Evolutionary conservation across 2,888 invertebrate species (phyloP).

Genomic region (Sarcophaga caerulescens): DNA sequence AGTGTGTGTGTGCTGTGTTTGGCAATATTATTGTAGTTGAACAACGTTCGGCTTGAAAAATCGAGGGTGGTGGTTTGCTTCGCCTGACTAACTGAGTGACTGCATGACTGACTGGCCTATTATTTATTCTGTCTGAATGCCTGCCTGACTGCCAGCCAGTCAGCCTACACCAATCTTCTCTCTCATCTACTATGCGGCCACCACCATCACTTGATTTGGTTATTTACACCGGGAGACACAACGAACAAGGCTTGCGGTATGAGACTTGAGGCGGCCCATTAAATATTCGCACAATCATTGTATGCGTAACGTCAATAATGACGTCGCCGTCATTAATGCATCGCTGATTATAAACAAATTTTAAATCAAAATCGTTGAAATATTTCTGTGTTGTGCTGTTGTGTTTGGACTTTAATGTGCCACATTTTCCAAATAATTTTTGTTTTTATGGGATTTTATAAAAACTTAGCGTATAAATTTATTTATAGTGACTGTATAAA

Average conservation of each 20-base stretch:
- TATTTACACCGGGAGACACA: background rate
- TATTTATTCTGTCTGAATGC: background rate
- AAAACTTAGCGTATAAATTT: conserved; percentile 54
- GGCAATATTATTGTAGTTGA: conserved; percentile 15
- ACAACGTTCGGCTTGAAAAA: background rate
- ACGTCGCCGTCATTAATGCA: conserved; percentile 39
- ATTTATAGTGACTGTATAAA: conserved; percentile 54
- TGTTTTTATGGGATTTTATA: conserved; percentile 8
- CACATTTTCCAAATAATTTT: too few relatives aligned
- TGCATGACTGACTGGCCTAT: background rate
- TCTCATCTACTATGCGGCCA: conserved; percentile 3
- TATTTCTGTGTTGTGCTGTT: background rate
- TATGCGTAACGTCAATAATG: conserved; percentile 51
- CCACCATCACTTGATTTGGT: conserved; percentile 22
- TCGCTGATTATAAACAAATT: conserved; percentile 50
- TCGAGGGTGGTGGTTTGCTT: conserved; percentile 45
- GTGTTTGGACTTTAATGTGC: too few relatives aligned
- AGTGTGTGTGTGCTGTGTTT: background rate
- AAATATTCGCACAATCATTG: conserved; percentile 56
- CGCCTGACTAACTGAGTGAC: conserved; percentile 42
- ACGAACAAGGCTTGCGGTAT: background rate
- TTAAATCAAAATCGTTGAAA: conserved; percentile 35
- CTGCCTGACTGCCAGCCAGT: background rate
- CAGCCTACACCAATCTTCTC: background rate
- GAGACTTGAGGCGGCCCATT: conserved; percentile 36